Evolutionary conservation across 1,140 invertebrate genomes (phyloP).

Genomic region (Tetragnatha versicolor): DNA sequence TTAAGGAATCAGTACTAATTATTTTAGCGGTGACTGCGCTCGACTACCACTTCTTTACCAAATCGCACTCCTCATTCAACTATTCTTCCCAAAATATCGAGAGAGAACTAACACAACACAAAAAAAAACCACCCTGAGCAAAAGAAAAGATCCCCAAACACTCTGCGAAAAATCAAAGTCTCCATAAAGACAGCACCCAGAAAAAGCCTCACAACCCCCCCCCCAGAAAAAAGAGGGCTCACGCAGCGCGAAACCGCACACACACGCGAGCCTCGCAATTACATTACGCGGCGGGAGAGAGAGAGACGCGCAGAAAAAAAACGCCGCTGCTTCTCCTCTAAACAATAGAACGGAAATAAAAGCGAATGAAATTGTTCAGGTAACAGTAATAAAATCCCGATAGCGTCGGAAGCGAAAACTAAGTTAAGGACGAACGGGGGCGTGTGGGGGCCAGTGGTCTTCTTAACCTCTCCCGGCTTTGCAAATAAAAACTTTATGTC

Average conservation of each 20-base stretch:
- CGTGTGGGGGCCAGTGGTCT: constrained; percentile 28
- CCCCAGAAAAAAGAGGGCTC: not conserved
- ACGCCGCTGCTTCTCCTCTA: not conserved
- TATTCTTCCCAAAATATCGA: no score
- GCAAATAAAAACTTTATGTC: constrained; percentile 55
- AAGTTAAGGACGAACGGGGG: no score
- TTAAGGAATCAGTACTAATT: no score
- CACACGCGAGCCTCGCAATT: constrained; percentile 12
- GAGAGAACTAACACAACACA: no score
- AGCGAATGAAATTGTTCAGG: constrained; percentile 46
- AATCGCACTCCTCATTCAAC: no score
- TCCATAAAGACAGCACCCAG: no score
- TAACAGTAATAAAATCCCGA: constrained; percentile 52
- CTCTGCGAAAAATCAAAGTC: no score
- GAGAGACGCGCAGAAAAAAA: not conserved
- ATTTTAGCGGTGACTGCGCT: no score
- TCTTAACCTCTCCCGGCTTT: constrained; percentile 45
- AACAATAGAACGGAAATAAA: constrained; percentile 49
- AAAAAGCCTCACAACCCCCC: no score
- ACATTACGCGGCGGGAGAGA: constrained; percentile 22
- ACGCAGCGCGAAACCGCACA: not conserved
- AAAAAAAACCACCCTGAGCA: no score
- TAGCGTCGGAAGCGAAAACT: not conserved
- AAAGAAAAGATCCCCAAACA: no score
- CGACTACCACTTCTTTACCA: no score